These are phyloP conservation scores for Numenius phaeopus DNA, from an alignment of 2,797 vertebrate species.

Conservation along the genomic window DNA sequence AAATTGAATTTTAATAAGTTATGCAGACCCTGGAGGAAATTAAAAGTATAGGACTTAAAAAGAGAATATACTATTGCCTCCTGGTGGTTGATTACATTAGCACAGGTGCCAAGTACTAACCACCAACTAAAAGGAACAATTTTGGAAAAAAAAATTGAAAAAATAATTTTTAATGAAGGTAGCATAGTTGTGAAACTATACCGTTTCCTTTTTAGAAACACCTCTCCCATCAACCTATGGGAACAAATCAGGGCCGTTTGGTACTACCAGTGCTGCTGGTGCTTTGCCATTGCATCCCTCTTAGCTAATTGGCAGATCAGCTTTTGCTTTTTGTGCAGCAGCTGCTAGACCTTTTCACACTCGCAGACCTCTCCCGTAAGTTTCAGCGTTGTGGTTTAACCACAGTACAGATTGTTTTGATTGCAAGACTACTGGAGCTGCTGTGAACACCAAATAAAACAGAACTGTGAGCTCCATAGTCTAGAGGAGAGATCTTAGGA, in stretches of 20 bases:
- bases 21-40: not conserved
- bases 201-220: not conserved
- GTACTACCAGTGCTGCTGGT: not conserved
- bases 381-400: not conserved
- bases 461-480: not conserved
- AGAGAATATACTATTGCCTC: constrained; percentile 39
- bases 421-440: not conserved
- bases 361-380: not conserved
- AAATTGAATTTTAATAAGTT: not conserved
- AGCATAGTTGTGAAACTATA: not conserved
- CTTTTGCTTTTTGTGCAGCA: not conserved
- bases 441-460: not conserved
- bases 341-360: not conserved
- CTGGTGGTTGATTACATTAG: constrained; percentile 43
- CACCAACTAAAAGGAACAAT: not conserved
- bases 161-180: not conserved
- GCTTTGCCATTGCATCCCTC: not conserved
- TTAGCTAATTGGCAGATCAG: not conserved
- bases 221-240: not conserved
- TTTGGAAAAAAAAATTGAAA: not conserved
- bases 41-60: not conserved
- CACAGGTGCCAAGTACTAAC: not conserved
- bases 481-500: not conserved
- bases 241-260: not conserved
- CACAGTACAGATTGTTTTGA: not conserved